Conservation (phyloP, 2,113 vertebrate genomes). For the Chionomys nivalis region DNA sequence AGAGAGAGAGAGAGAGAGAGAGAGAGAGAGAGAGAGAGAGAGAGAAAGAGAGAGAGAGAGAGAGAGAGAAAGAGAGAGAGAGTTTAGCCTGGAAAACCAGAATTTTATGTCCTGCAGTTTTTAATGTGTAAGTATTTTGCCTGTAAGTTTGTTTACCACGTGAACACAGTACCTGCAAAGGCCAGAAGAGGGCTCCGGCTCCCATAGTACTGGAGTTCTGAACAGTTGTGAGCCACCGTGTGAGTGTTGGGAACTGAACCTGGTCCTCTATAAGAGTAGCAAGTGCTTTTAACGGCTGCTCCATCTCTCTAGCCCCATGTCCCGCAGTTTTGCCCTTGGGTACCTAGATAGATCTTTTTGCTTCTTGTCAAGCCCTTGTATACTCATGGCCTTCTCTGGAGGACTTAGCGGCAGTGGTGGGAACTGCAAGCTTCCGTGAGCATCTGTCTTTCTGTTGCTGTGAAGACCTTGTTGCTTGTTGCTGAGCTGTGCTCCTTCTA, state of each 20-base stretch:
- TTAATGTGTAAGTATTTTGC: neutral
- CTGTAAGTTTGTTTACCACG: neutral
- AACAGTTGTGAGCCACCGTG: neutral
- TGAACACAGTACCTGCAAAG: neutral
- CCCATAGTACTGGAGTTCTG: too few relatives aligned
- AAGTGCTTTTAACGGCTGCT: neutral
- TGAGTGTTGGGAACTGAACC: neutral
- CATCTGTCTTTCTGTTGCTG: neutral
- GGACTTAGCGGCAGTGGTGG: neutral
- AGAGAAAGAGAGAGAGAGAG: too few relatives aligned
- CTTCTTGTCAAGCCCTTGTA: neutral
- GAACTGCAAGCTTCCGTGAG: neutral
- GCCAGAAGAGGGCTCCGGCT: neutral
- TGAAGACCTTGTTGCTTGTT: neutral
- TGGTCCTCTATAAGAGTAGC: neutral
- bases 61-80: too few relatives aligned
- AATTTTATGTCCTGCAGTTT: neutral
- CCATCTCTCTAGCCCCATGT: neutral
- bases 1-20: too few relatives aligned
- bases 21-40: too few relatives aligned
- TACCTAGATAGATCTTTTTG: neutral
- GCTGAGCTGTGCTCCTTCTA: neutral
- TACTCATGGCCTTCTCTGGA: neutral
- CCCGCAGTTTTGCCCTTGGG: fast-evolving
- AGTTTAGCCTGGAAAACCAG: neutral